Percentiles rank a stretch among this genome's conserved stretches.
These are phyloP conservation scores for Limnephilus rhombicus DNA, from an alignment of 2,888 invertebrate species.

Conservation along the genomic window DNA sequence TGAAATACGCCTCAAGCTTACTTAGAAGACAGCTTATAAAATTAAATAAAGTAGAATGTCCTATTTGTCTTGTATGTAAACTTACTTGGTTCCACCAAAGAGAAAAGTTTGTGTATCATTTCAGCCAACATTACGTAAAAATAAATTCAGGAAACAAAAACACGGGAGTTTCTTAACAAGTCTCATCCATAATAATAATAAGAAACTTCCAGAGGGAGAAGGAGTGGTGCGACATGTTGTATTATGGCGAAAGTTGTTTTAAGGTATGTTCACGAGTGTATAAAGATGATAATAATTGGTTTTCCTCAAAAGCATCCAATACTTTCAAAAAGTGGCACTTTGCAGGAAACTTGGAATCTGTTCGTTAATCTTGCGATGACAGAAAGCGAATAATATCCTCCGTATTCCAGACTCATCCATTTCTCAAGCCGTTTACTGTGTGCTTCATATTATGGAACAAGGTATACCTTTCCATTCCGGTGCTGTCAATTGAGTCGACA, in stretches of 20 bases:
- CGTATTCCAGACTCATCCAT: not conserved
- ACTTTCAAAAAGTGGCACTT: not conserved
- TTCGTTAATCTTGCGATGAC: not conserved
- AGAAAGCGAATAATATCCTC: not conserved
- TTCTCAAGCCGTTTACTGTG: not conserved
- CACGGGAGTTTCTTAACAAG: not conserved
- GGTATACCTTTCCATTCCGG: not conserved
- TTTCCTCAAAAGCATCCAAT: conserved; percentile 6
- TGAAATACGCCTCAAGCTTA: not conserved
- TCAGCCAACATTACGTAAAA: not conserved
- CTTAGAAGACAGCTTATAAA: not conserved
- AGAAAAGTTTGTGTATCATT: not conserved
- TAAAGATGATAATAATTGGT: conserved; percentile 22
- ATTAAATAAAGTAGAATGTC: not conserved
- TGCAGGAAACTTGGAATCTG: not conserved
- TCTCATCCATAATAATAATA: conserved; percentile 1
- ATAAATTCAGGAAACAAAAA: not conserved
- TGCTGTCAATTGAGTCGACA: too few species aligned
- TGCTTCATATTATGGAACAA: not conserved
- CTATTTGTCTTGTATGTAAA: not conserved
- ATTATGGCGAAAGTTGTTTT: not conserved
- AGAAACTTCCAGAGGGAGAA: not conserved
- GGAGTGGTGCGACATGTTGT: not conserved
- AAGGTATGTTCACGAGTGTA: not conserved
- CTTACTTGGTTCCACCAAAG: not conserved